Evolutionary conservation across 1,140 invertebrate species (phyloP).

Genomic region (Zaprionus camerounensis): DNA sequence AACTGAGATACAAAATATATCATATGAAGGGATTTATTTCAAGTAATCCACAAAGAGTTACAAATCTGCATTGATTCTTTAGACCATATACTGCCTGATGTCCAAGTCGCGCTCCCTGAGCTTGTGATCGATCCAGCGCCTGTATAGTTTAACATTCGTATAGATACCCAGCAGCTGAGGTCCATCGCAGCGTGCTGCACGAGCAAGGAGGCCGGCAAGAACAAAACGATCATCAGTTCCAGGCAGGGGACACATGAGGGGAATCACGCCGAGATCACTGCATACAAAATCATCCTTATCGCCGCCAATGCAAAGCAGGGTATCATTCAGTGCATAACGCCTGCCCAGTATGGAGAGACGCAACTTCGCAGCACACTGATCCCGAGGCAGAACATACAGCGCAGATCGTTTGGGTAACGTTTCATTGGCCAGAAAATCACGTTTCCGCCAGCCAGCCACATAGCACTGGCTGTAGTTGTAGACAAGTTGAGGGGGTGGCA

Average conservation of each 20-base stretch:
- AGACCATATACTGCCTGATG: conserved; percentile 60
- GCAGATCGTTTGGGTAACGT: conserved; percentile 54
- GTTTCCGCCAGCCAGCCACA: conserved; percentile 54
- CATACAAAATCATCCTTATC: conserved; percentile 63
- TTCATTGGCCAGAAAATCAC: conserved; percentile 36
- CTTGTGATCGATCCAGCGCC: conserved; percentile 63
- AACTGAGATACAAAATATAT: background rate
- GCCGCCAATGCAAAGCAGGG: conserved; percentile 56
- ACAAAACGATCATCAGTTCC: conserved; percentile 45
- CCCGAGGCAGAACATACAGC: conserved; percentile 50
- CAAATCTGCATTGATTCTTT: background rate
- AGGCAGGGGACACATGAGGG: conserved; percentile 59
- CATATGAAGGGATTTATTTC: background rate
- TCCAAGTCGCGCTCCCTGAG: conserved; percentile 58
- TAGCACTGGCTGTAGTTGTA: conserved; percentile 66
- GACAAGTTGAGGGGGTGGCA: conserved; percentile 46
- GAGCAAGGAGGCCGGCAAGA: conserved; percentile 56
- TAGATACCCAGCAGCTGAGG: conserved; percentile 61
- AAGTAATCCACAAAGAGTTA: background rate
- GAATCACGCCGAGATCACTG: conserved; percentile 46
- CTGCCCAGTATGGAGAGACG: conserved; percentile 53
- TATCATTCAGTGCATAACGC: conserved; percentile 52
- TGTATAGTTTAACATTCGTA: conserved; percentile 53
- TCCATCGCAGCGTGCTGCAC: conserved; percentile 49
- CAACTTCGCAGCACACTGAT: conserved; percentile 61